A percentile compares a stretch with the other conserved stretches of the same genome.
phyloP scores from a whole-genome alignment of 2,113 vertebrate genomes.

The Toxotes chatareus region DNA sequence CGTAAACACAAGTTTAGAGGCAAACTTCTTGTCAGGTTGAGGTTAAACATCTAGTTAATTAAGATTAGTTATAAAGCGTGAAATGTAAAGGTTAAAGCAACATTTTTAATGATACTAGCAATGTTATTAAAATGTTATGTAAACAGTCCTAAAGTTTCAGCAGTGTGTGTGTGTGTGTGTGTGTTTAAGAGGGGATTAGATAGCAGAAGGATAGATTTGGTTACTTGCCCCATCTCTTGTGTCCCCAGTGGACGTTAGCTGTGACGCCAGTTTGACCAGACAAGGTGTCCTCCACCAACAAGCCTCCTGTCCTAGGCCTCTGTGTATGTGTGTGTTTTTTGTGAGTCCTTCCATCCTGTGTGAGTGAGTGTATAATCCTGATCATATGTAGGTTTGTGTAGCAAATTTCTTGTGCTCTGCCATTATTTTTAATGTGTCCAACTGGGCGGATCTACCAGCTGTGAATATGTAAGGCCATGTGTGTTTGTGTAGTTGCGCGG shows the following conservation, averaged over 20 bases:
- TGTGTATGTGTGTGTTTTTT: background rate
- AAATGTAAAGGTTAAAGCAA: no score
- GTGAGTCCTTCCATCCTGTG: background rate
- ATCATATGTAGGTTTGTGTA: background rate
- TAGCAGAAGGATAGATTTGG: slow-evolving; percentile 50
- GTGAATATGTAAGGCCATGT: slow-evolving; percentile 1
- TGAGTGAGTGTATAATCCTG: background rate
- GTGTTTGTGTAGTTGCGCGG: slow-evolving; percentile 24
- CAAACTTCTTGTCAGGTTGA: background rate
- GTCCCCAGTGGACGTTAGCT: slow-evolving; percentile 40
- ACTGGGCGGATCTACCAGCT: slow-evolving; percentile 15
- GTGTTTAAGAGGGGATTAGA: slow-evolving; percentile 46
- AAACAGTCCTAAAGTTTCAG: background rate
- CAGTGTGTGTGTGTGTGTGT: slow-evolving; percentile 3
- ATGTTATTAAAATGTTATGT: background rate
- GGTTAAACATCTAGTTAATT: background rate
- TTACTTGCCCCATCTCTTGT: slow-evolving; percentile 50
- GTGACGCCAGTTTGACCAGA: slow-evolving; percentile 63
- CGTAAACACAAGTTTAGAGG: background rate
- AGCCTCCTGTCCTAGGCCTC: background rate
- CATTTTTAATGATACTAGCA: background rate
- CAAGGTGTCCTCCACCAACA: slow-evolving; percentile 47
- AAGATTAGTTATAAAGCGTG: no score
- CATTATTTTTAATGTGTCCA: background rate
- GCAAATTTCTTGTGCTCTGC: background rate